Evolutionary conservation across 1,140 invertebrate genomes (phyloP), one percentile per base, ranked within the genome.

Genomic region (Lineus longissimus): DNA sequence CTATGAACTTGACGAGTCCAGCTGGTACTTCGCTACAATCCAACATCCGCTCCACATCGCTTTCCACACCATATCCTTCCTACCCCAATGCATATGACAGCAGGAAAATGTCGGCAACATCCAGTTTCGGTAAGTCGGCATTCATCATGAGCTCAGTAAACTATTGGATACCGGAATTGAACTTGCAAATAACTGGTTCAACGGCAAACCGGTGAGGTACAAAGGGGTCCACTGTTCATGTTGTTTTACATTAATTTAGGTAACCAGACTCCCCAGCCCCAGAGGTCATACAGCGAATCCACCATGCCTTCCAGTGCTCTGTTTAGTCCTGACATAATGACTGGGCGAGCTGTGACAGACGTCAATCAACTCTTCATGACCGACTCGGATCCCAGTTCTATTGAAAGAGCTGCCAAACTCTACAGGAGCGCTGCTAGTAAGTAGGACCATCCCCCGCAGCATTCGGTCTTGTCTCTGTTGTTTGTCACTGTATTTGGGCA

Each of bases 381-480:
- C 29, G 77, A 75, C 61, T 47, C 74, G 41, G 83, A 85, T 66
- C 75, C 81, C 0, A 82, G 84, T 51, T 85, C 86, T 55, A 83
- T 92, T 40, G 91, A 92, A 73, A 84, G 87, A 63, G 88, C 88
- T 19, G 91, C 90, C 0, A 85, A 86, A 69, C 85, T 88, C 55
- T 88, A 92, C 78, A 85, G 89, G 56, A 90, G 86, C 78, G 88
- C 89, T 63, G 90, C 90, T 70, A 84, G 88, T 88, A 77, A 73
- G 76, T 80, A 17, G 25, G 2, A 11, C 17, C 15, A 59, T 33
- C 6, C 13, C 9, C 36, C 9, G n/a, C 9, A 43, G 11, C 41
- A n/a, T 43, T 43, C n/a, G 11, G 11, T 13, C n/a, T 43, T 43
- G 11, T 43, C 41, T 11, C n/a, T 13, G 41, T 43, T n/a, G 41